phyloP scores from a whole-genome alignment of 2,797 vertebrate genomes.

The Etheostoma nigrum region DNA sequence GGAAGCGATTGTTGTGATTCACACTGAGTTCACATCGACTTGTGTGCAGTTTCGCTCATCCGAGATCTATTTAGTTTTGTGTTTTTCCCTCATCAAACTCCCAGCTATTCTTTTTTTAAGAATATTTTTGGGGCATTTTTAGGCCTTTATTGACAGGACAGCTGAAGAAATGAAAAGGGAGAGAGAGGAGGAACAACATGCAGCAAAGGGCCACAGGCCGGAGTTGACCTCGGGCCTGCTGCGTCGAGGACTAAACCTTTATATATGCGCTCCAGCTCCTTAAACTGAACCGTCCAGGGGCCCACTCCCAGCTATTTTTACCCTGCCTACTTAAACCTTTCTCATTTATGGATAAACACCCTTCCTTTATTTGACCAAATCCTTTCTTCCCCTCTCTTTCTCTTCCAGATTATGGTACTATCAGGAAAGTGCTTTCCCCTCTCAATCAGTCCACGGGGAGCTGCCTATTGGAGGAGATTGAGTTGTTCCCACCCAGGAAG shows the following conservation, averaged over 20 bases:
- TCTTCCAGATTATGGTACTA: slow-evolving; percentile 93
- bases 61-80: background rate
- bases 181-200: no score
- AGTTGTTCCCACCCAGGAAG: slow-evolving; percentile 89
- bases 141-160: no score
- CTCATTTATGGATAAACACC: slow-evolving; percentile 34
- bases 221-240: no score
- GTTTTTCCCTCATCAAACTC: background rate
- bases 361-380: slow-evolving; percentile 42
- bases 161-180: no score
- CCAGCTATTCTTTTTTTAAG: background rate
- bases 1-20: slow-evolving; percentile 49
- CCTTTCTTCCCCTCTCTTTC: slow-evolving; percentile 11
- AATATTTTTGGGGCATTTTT: no score
- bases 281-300: no score
- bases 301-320: slow-evolving; percentile 10
- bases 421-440: slow-evolving; percentile 96
- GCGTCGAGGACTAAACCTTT: no score
- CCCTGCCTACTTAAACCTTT: slow-evolving; percentile 26
- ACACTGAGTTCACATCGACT: slow-evolving; percentile 49
- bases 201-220: no score
- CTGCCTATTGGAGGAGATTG: slow-evolving; percentile 96
- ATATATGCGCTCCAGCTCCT: no score
- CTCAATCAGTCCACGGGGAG: slow-evolving; percentile 89
- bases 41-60: slow-evolving; percentile 30